Base-by-base conservation (phyloP, 1,140 invertebrate species). In the Lepidotrigona ventralis region DNA sequence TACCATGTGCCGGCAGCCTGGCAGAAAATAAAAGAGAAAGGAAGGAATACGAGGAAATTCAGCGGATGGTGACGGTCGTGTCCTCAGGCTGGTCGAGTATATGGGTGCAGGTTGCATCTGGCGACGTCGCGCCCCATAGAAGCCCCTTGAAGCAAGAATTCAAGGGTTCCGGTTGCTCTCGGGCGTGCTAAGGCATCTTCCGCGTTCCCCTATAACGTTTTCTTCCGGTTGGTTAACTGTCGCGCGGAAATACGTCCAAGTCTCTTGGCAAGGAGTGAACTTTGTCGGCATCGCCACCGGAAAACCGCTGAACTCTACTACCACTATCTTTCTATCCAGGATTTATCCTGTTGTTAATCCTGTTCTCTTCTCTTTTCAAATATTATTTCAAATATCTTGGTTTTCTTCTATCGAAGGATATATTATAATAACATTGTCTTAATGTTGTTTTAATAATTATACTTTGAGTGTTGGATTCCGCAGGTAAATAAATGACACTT, bases 191-290 rank as follows among this genome's bases (percentile, higher is more conserved):
- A 60, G 69, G 63, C 79, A 58, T 82, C 84, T 86, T 87, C 29
- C 73, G 68, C 75, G 56, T 78, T 82, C 87, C 69, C 68, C 46
- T 60, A 19, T 29, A 58, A 23, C 60, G 64, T 69, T 71, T 74
- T 75, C 78, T 85, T 86, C 84, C 71, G 77, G 64, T 69, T 82
- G 87, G 87, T 88, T 88, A 85, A 79, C 83, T 72, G 39, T 71
- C 76, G 83, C 53, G 75, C 72, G 75, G 86, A 88, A 87, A 84
- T 77, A 69, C 71, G 83, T 75, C 68, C 82, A 75, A 81, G 82
- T 81, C 46, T 58, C 76, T 72, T 78, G 75, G 68, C 76, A 64
- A 56, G 56, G 39, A 78, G 39, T 21, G 75, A 51, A 79, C 29
- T 71, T 58, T 56, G 21, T 29, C 29, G 58, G 60, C 39, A 51